These are phyloP conservation scores for Oreonectes daqikongensis DNA, from an alignment of 2,797 vertebrate species.

Conservation along the genomic window DNA sequence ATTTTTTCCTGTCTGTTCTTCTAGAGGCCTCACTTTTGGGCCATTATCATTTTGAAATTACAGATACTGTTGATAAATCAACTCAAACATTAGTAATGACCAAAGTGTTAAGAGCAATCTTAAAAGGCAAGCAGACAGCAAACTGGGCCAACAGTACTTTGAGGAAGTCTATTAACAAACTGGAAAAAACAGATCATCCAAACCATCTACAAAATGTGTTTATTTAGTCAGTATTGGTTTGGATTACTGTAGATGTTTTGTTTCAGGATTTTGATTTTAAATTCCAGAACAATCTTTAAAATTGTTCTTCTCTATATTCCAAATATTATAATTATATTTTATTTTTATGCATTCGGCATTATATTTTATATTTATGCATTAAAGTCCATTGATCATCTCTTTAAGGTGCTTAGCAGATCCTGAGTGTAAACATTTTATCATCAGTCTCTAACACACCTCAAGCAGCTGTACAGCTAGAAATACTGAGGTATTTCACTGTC, in stretches of 20 bases:
- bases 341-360: no score
- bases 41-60: constrained; percentile 83
- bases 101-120: constrained; percentile 92
- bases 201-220: constrained; percentile 43
- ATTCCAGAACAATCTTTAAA: not conserved
- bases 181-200: constrained; percentile 48
- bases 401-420: constrained; percentile 1
- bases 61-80: constrained; percentile 92
- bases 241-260: not conserved
- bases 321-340: no score
- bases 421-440: not conserved
- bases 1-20: constrained; percentile 90
- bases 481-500: constrained; percentile 45
- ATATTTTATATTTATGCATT: no score
- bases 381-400: not conserved
- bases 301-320: not conserved
- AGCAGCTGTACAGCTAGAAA: constrained; percentile 10
- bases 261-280: not conserved
- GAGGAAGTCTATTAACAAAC: constrained; percentile 81
- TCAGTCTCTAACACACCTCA: constrained; percentile 22
- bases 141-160: constrained; percentile 90
- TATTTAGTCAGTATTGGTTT: constrained; percentile 14
- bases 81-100: constrained; percentile 97
- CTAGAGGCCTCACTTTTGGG: constrained; percentile 92
- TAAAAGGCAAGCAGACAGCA: constrained; percentile 90